Evolutionary conservation across 2,888 invertebrate species (phyloP).

Genomic region (Notodromas monacha): DNA sequence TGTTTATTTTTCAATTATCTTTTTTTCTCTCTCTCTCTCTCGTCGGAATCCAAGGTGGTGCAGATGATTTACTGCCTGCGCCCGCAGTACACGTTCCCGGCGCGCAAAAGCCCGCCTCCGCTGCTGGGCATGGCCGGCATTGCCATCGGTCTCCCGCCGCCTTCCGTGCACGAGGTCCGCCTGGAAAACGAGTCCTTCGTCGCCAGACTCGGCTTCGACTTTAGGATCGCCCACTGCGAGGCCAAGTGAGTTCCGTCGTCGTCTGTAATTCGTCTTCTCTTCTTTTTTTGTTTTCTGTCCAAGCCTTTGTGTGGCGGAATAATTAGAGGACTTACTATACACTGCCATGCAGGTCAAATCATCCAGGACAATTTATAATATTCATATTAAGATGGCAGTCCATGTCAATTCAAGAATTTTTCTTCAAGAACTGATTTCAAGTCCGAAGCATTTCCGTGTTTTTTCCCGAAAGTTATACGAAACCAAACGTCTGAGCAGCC

Average conservation of each 20-base stretch:
- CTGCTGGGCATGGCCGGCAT: conserved; percentile 72
- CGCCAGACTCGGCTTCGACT: conserved; percentile 74
- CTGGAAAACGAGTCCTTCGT: conserved; percentile 55
- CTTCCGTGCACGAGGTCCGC: conserved; percentile 81
- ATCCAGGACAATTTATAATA: too few relatives aligned
- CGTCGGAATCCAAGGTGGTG: conserved; percentile 36
- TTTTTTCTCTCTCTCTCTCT: too few relatives aligned
- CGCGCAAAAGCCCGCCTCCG: conserved; percentile 46
- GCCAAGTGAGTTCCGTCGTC: conserved; percentile 32
- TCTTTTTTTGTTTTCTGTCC: too few relatives aligned
- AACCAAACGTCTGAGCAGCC: too few relatives aligned
- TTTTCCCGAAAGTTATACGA: too few relatives aligned
- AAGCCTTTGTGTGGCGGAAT: too few relatives aligned
- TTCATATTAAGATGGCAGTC: too few relatives aligned
- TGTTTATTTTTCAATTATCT: conserved; percentile 9
- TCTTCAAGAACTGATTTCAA: too few relatives aligned
- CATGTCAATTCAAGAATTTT: too few relatives aligned
- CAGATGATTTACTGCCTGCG: conserved; percentile 61
- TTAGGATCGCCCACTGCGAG: conserved; percentile 85
- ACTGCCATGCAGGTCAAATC: too few relatives aligned
- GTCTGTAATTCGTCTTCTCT: background rate
- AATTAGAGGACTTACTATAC: too few relatives aligned
- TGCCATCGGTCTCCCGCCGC: conserved; percentile 81
- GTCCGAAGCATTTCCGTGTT: too few relatives aligned
- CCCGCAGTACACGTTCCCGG: conserved; percentile 69